Conservation (phyloP, 2,113 vertebrate species). For the Syngnathus typhle region DNA sequence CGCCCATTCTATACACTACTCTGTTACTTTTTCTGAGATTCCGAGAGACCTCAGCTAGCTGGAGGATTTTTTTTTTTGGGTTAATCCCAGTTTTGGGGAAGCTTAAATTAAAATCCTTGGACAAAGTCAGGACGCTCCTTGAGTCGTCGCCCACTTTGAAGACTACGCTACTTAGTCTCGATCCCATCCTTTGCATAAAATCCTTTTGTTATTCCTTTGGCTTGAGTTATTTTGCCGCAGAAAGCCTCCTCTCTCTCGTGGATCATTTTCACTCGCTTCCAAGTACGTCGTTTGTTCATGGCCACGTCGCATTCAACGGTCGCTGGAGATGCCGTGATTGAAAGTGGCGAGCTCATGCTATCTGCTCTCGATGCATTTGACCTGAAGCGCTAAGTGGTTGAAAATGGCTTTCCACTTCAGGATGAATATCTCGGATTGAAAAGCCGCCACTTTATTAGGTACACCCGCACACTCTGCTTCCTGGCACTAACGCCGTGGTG, state of each 20-base stretch:
- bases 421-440: background rate
- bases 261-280: too few species aligned
- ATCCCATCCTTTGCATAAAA: background rate
- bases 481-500: background rate
- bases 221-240: constrained; percentile 3
- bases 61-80: background rate
- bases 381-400: background rate
- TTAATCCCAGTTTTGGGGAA: background rate
- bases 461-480: too few species aligned
- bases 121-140: background rate
- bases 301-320: background rate
- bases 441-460: background rate
- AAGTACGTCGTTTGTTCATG: background rate
- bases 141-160: background rate
- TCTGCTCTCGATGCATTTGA: background rate
- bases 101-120: background rate
- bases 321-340: background rate
- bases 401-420: constrained; percentile 5
- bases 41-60: too few species aligned
- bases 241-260: background rate
- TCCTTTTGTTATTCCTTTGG: background rate
- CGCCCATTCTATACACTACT: too few species aligned
- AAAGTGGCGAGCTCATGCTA: background rate
- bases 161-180: background rate
- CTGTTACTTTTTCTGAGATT: background rate